Evolutionary conservation across 1,140 invertebrate species (phyloP).

Genomic region (Elymnias hypermnestra): DNA sequence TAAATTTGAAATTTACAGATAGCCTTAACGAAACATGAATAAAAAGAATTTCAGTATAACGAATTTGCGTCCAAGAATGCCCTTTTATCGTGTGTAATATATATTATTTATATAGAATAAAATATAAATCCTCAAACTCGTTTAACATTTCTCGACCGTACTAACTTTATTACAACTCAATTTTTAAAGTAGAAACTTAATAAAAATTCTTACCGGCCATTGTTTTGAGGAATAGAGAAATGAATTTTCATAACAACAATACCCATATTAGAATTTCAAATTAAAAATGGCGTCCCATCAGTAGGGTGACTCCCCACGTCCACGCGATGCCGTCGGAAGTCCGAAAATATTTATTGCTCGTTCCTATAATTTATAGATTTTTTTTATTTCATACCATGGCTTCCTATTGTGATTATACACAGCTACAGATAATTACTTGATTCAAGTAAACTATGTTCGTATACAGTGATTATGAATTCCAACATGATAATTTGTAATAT

Average conservation of each 20-base stretch:
- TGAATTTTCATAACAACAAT: constrained; percentile 35
- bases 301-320: constrained; percentile 49
- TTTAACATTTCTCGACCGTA: not conserved
- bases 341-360: constrained; percentile 19
- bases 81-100: no score
- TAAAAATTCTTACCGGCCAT: constrained; percentile 14
- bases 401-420: not conserved
- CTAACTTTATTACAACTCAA: not conserved
- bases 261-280: constrained; percentile 47
- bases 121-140: no score
- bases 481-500: no score
- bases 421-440: no score
- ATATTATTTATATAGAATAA: no score
- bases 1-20: no score
- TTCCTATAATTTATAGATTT: constrained; percentile 32
- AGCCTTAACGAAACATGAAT: no score
- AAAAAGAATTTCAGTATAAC: no score
- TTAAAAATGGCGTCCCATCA: constrained; percentile 49
- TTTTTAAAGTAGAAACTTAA: constrained; percentile 6
- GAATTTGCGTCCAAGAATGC: no score
- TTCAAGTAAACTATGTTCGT: no score
- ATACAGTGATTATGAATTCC: no score
- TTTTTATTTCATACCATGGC: constrained; percentile 4
- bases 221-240: constrained; percentile 21
- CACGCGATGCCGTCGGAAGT: constrained; percentile 36